Conservation (phyloP, 2,113 vertebrate genomes). For the Dipodomys stephensi region DNA sequence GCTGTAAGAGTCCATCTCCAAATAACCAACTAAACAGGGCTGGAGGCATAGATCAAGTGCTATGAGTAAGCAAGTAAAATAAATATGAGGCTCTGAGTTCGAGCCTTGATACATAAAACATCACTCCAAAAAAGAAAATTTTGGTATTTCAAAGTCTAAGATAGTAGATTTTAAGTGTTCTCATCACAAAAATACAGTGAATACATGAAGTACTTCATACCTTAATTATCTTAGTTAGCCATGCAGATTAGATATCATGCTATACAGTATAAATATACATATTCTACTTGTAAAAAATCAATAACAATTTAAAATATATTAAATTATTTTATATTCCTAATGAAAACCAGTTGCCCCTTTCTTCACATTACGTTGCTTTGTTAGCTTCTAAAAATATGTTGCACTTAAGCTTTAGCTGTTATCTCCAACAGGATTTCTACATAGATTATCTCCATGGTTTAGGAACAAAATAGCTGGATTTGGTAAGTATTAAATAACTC, state of each 20-base stretch:
- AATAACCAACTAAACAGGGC: too few species aligned
- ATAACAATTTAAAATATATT: not conserved
- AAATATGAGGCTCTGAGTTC: too few species aligned
- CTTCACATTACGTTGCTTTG: not conserved
- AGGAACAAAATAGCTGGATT: not conserved
- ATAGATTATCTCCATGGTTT: not conserved
- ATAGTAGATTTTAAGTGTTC: not conserved
- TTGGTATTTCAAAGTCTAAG: too few species aligned
- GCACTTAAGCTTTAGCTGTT: not conserved
- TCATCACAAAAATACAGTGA: not conserved
- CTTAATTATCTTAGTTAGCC: not conserved
- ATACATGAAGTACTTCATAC: not conserved
- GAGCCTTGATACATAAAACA: too few species aligned
- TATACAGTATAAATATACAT: not conserved
- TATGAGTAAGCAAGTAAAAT: too few species aligned
- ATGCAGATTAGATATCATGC: not conserved
- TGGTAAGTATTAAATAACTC: not conserved
- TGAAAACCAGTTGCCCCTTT: not conserved
- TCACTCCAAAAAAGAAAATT: too few species aligned
- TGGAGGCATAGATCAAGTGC: too few species aligned
- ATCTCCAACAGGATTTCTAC: not conserved
- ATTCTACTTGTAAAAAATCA: not conserved
- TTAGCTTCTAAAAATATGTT: not conserved
- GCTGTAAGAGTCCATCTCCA: too few species aligned
- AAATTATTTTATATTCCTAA: not conserved